A percentile compares a stretch with the other conserved stretches of the same genome.
phyloP scores from a whole-genome alignment of 2,113 vertebrate species.

The Mastomys natalensis region DNA sequence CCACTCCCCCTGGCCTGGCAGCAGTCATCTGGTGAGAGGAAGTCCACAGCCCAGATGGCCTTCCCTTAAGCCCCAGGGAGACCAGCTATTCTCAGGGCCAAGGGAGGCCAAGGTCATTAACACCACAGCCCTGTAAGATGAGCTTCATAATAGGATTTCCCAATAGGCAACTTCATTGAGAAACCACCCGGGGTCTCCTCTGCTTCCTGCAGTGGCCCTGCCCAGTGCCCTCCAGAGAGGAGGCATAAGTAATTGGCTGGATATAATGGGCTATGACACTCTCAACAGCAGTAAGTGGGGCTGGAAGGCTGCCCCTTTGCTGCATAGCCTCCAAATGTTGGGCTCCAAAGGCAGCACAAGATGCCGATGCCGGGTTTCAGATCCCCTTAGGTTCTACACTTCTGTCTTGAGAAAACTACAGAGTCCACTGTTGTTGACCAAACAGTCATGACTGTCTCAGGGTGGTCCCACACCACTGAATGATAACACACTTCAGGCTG shows the following conservation, averaged over 20 bases:
- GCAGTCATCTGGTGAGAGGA: slow-evolving; percentile 43
- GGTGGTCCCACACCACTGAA: neutral
- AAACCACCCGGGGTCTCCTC: neutral
- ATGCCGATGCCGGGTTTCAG: neutral
- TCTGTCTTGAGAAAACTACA: neutral
- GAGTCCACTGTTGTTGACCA: neutral
- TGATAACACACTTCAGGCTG: neutral
- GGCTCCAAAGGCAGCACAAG: neutral
- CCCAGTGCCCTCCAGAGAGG: slow-evolving; percentile 36
- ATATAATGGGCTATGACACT: slow-evolving; percentile 68
- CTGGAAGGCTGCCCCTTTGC: slow-evolving; percentile 16
- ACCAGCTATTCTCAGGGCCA: neutral
- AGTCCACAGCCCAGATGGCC: neutral
- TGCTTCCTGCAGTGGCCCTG: neutral
- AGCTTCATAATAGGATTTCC: slow-evolving; percentile 62
- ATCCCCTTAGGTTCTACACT: rapidly evolving
- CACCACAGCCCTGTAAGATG: neutral
- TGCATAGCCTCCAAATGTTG: neutral
- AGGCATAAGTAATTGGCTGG: slow-evolving; percentile 53
- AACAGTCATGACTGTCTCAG: neutral
- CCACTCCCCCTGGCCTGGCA: slow-evolving; percentile 38
- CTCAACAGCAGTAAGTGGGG: slow-evolving; percentile 24
- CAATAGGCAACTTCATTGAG: slow-evolving; percentile 66
- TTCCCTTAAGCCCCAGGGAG: neutral
- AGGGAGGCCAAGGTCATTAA: slow-evolving; percentile 33